These are phyloP conservation scores for Leucophenga maculata DNA, from an alignment of 2,888 invertebrate genomes.

Conservation along the genomic window DNA sequence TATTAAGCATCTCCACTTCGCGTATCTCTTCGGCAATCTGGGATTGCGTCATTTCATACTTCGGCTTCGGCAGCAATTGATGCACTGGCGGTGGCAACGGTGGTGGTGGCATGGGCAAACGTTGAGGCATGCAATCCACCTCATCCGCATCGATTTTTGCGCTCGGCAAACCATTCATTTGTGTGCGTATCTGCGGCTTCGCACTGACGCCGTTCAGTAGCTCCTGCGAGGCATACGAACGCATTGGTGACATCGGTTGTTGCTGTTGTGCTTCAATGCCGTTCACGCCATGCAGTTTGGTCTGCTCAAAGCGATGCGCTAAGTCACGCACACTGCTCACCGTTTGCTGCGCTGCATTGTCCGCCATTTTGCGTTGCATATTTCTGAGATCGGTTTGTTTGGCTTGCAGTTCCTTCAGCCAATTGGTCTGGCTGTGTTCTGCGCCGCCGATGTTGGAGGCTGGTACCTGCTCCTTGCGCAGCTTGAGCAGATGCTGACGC, in stretches of 20 bases:
- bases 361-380: slow-evolving; percentile 52
- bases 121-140: slow-evolving; percentile 63
- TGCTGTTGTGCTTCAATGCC: slow-evolving; percentile 2
- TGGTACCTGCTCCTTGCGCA: slow-evolving; percentile 72
- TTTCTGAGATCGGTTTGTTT: slow-evolving; percentile 80
- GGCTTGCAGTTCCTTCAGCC: slow-evolving; percentile 85
- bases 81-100: slow-evolving; percentile 44
- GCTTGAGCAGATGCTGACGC: slow-evolving; percentile 75
- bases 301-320: slow-evolving; percentile 85
- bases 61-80: slow-evolving; percentile 64
- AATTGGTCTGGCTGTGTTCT: slow-evolving; percentile 66
- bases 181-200: slow-evolving; percentile 70
- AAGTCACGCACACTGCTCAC: slow-evolving; percentile 79
- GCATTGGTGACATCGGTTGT: slow-evolving; percentile 41
- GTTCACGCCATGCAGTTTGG: slow-evolving; percentile 39
- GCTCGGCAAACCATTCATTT: slow-evolving; percentile 73
- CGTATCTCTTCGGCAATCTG: slow-evolving; percentile 76
- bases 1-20: slow-evolving; percentile 75
- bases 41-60: slow-evolving; percentile 72
- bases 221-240: slow-evolving; percentile 70
- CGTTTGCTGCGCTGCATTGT: slow-evolving; percentile 47
- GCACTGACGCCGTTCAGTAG: slow-evolving; percentile 50
- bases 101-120: slow-evolving; percentile 39
- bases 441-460: slow-evolving; percentile 1
- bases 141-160: slow-evolving; percentile 60